Percentiles rank a stretch among this genome's conserved stretches.
Evolutionary conservation across 2,113 vertebrate genomes (phyloP).

Genomic region (Spea multiplicata): DNA sequence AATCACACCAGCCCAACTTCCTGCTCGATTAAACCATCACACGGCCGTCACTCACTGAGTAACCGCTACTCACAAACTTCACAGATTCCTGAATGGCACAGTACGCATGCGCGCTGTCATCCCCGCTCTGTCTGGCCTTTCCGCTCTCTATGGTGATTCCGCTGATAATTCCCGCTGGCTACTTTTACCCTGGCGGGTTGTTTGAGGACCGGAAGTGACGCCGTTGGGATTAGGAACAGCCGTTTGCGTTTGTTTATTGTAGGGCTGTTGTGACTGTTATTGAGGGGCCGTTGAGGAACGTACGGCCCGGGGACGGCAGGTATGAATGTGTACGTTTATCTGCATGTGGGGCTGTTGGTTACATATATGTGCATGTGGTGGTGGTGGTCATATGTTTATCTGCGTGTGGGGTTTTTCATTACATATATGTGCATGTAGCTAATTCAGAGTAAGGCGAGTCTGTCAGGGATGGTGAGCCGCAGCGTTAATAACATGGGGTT

Average conservation of each 20-base stretch:
- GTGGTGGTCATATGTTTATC: no score
- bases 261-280: neutral
- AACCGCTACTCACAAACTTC: no score
- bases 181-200: slow-evolving; percentile 1
- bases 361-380: no score
- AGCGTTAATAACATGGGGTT: no score
- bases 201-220: slow-evolving; percentile 47
- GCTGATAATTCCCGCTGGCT: slow-evolving; percentile 51
- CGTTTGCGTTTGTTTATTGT: neutral
- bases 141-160: neutral
- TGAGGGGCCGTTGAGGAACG: neutral
- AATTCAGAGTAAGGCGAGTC: no score
- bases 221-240: slow-evolving; percentile 6
- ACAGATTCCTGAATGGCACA: neutral
- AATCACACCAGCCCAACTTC: no score
- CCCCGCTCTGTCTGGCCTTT: neutral
- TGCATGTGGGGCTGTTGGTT: no score
- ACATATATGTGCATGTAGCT: no score
- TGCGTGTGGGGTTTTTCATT: no score
- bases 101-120: slow-evolving; percentile 3
- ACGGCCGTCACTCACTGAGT: no score
- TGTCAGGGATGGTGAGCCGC: no score
- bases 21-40: no score
- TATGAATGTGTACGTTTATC: slow-evolving; percentile 1
- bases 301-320: slow-evolving; percentile 18